phyloP scores from a whole-genome alignment of 2,888 invertebrate species.

The Leistus spinibarbis region DNA sequence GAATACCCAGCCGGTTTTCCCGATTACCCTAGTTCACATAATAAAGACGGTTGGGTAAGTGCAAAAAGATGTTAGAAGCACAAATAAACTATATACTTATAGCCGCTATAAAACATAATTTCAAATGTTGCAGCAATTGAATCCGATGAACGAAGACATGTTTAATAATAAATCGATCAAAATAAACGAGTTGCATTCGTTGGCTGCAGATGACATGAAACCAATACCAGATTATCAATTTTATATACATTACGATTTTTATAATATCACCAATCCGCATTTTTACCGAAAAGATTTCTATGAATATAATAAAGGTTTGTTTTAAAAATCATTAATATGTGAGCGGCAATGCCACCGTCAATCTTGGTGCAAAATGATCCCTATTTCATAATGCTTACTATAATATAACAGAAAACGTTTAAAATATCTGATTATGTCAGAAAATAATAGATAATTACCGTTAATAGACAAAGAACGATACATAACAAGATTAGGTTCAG shows the following conservation, averaged over 20 bases:
- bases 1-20: conserved; percentile 62
- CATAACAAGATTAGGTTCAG: no score
- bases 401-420: no score
- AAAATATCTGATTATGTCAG: no score
- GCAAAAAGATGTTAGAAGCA: not conserved
- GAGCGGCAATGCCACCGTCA: no score
- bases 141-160: conserved; percentile 79
- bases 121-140: conserved; percentile 68
- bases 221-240: conserved; percentile 78
- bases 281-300: conserved; percentile 77
- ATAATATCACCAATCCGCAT: conserved; percentile 79
- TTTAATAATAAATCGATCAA: conserved; percentile 66
- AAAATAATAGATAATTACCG: no score
- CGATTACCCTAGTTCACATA: conserved; percentile 64
- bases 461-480: no score
- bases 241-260: conserved; percentile 87
- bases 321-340: not conserved
- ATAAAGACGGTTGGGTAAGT: conserved; percentile 67
- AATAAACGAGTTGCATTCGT: conserved; percentile 69
- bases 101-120: not conserved
- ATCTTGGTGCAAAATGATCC: no score
- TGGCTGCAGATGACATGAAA: conserved; percentile 66
- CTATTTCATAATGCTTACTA: no score
- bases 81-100: not conserved
- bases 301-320: conserved; percentile 72